phyloP scores from a whole-genome alignment of 2,797 vertebrate genomes.

The Anguilla anguilla region DNA sequence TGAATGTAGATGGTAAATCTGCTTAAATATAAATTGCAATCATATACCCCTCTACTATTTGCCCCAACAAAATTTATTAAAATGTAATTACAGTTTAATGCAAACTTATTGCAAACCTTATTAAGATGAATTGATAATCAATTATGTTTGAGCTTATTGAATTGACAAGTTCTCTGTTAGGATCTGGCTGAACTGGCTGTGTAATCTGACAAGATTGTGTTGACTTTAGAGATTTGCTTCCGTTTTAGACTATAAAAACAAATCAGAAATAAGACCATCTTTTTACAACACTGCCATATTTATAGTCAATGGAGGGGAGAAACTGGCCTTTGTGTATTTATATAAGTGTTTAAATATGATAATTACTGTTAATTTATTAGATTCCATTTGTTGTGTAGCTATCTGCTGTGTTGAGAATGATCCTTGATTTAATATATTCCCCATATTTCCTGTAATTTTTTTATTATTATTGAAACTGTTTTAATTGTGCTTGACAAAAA shows the following conservation, averaged over 20 bases:
- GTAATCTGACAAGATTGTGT: constrained; percentile 13
- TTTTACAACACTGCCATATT: constrained; percentile 17
- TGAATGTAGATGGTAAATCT: constrained; percentile 67
- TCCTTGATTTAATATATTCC: constrained; percentile 28
- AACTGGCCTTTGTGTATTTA: background rate
- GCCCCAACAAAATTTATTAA: constrained; percentile 64
- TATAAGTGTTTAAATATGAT: constrained; percentile 16
- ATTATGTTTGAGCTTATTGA: constrained; percentile 70
- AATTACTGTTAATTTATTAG: constrained; percentile 5
- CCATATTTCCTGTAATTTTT: constrained; percentile 16
- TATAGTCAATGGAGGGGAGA: background rate
- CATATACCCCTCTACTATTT: constrained; percentile 70
- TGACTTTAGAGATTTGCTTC: background rate
- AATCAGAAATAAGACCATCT: background rate
- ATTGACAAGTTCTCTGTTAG: constrained; percentile 38
- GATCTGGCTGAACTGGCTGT: background rate
- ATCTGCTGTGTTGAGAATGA: constrained; percentile 25
- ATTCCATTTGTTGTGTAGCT: constrained; percentile 23
- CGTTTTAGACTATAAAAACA: background rate
- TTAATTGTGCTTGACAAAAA: constrained; percentile 12
- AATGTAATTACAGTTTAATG: constrained; percentile 75
- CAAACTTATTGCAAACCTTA: constrained; percentile 63
- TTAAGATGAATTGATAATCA: constrained; percentile 54
- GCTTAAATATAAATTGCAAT: constrained; percentile 73
- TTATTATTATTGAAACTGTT: background rate